phyloP scores from a whole-genome alignment of 1,140 invertebrate genomes.

The Ceratosolen solmsi region DNA sequence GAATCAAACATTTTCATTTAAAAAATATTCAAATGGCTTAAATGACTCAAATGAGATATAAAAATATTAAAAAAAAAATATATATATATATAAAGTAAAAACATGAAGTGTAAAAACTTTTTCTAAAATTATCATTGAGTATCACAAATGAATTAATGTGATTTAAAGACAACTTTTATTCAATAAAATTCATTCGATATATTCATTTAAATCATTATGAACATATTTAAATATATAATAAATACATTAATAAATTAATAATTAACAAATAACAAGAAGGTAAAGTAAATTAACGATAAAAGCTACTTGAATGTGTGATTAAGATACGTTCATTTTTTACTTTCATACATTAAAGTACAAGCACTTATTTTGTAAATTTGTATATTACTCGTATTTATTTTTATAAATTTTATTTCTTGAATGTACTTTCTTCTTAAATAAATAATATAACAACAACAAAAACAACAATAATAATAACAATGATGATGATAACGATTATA shows the following conservation, averaged over 20 bases:
- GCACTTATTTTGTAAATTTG: slow-evolving; percentile 46
- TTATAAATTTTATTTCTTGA: slow-evolving; percentile 13
- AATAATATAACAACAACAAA: slow-evolving; percentile 53
- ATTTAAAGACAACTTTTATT: too few relatives aligned
- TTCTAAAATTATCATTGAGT: too few relatives aligned
- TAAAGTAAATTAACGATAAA: slow-evolving; percentile 27
- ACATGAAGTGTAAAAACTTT: too few relatives aligned
- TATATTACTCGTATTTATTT: slow-evolving; percentile 28
- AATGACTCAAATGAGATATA: too few relatives aligned
- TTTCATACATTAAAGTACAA: slow-evolving; percentile 54
- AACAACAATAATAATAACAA: too few relatives aligned
- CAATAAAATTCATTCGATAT: too few relatives aligned
- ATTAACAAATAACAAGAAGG: neutral
- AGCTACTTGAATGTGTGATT: slow-evolving; percentile 1
- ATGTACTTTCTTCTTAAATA: slow-evolving; percentile 44
- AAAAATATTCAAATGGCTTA: too few relatives aligned
- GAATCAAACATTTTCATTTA: too few relatives aligned
- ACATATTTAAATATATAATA: neutral
- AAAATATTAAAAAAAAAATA: too few relatives aligned
- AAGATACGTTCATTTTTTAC: slow-evolving; percentile 33
- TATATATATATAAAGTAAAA: too few relatives aligned
- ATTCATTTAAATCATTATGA: neutral
- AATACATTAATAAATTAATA: neutral
- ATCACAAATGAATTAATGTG: too few relatives aligned
- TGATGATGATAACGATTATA: too few relatives aligned